Evolutionary conservation across 23 tunicate genomes (phyloP), one percentile per base, ranked within the genome.

Genomic region (Styela clava): DNA sequence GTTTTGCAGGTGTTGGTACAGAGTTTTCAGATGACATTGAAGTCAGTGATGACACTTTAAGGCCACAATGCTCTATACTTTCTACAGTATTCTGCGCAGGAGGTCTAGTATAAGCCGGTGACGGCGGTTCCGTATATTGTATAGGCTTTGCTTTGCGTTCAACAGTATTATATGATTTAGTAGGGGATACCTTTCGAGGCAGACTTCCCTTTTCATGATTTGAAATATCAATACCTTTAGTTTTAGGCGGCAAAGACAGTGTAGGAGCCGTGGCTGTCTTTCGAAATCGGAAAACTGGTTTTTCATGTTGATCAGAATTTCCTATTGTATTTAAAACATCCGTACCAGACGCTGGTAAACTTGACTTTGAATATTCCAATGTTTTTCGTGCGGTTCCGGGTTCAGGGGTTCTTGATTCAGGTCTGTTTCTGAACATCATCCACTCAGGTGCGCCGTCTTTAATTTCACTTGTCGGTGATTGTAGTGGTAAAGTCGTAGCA

Each of bases 121-220:
- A 76, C 30, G 81, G 81, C 0, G 81, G 64, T 5, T 76, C 65
- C n/a, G 30, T 29, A 31, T 76, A 76, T 44, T 76, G 81, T 21
- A 76, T 52, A n/a, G 81, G 65, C 44, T 2, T 1, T 37, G 63
- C n/a, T 24, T 24, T 31, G 7, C 71, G 71, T 65, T 65, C 71
- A 5, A 65, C 71, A 25, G 71, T 34, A 31, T 35, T 29, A 67
- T 67, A 29, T 67, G 2, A 67, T 67, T 27, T 1, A 18, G 31
- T 67, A 18, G 30, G 30, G 0, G 30, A 27, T 25, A 16, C 24
- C 22, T 67, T 67, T 1, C 71, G 30, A 0, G 71, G 2, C 19
- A 16, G 71, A 0, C 0, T 29, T 18, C 24, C 22, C 0, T 67
- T 29, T 67, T 25, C 71, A 27, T 29, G 30, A 25, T 1, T 67